Evolutionary conservation across 2,113 vertebrate genomes (phyloP).

Genomic region (Lophochroa leadbeateri): DNA sequence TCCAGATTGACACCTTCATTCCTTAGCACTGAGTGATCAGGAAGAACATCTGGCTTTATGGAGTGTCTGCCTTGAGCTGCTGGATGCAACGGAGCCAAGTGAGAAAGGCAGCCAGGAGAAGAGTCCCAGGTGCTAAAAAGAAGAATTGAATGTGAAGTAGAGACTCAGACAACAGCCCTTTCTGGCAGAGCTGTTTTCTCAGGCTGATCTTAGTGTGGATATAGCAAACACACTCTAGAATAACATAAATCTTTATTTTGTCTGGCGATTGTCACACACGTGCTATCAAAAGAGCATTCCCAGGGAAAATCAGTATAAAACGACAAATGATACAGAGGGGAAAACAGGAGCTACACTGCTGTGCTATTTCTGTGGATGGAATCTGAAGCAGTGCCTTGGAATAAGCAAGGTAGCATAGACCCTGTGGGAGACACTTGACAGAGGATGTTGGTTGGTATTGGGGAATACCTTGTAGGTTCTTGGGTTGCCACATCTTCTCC

Average conservation of each 20-base stretch:
- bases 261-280: not conserved
- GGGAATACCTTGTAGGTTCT: not conserved
- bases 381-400: not conserved
- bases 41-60: not conserved
- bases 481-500: not conserved
- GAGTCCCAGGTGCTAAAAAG: not conserved
- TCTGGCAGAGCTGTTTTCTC: not conserved
- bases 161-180: not conserved
- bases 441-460: not conserved
- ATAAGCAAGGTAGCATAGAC: not conserved
- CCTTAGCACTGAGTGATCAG: not conserved
- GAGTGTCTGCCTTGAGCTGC: not conserved
- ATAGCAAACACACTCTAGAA: not conserved
- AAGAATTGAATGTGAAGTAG: not conserved
- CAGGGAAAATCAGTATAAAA: constrained; percentile 31
- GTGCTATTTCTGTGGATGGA: rapidly evolving
- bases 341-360: not conserved
- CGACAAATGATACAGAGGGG: not conserved
- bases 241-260: constrained; percentile 56
- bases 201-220: not conserved
- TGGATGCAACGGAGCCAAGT: not conserved
- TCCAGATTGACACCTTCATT: not conserved
- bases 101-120: not conserved
- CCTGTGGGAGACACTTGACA: not conserved
- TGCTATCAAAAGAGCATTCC: constrained; percentile 35